Evolutionary conservation across 2,888 invertebrate genomes (phyloP).

Genomic region (Clunio marinus): DNA sequence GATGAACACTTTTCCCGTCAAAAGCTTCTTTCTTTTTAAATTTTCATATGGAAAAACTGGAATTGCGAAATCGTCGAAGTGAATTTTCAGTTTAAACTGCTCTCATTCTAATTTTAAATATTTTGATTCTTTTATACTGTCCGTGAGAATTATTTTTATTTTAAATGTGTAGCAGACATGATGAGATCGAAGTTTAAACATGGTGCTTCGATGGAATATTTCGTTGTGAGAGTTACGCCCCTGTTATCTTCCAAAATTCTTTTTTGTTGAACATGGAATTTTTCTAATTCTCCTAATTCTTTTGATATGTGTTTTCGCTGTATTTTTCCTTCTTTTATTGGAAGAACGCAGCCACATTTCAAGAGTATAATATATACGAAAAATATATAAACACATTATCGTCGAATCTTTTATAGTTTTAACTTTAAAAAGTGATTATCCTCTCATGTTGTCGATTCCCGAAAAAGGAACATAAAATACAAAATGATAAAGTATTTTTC

Average conservation of each 20-base stretch:
- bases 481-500: slow-evolving; percentile 39
- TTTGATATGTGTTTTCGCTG: slow-evolving; percentile 20
- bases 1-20: too few species aligned
- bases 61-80: too few species aligned
- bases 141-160: too few species aligned
- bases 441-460: slow-evolving; percentile 39
- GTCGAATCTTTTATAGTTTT: slow-evolving; percentile 37
- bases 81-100: too few species aligned
- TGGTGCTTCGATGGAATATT: slow-evolving; percentile 27
- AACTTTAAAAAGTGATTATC: slow-evolving; percentile 39
- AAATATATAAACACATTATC: slow-evolving; percentile 31
- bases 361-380: neutral
- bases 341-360: neutral
- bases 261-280: slow-evolving; percentile 27
- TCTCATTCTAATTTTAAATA: too few species aligned
- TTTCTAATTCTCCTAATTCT: slow-evolving; percentile 39
- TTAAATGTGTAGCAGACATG: neutral
- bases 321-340: neutral
- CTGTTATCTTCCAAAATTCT: slow-evolving; percentile 19
- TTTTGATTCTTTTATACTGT: too few species aligned
- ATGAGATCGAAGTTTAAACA: neutral
- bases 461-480: slow-evolving; percentile 36
- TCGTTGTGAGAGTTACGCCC: slow-evolving; percentile 36
- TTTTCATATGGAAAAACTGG: too few species aligned
- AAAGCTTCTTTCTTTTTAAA: too few species aligned